phyloP scores from a whole-genome alignment of 2,113 vertebrate species.

The Suncus etruscus region DNA sequence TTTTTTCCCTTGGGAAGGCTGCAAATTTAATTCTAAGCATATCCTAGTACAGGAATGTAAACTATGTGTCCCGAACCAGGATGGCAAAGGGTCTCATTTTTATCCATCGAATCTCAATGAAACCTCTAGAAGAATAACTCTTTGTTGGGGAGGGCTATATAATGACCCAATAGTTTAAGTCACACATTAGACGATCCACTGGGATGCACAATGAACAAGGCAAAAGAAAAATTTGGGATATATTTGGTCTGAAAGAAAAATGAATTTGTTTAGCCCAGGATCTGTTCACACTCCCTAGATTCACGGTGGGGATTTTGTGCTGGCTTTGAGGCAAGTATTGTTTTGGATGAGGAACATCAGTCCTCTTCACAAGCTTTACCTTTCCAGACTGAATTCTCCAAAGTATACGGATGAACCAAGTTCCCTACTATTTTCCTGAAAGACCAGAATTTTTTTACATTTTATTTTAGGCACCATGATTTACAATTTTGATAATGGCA shows the following conservation, averaged over 20 bases:
- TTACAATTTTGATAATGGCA: no score
- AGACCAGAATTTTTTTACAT: background rate
- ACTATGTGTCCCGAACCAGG: conserved; percentile 33
- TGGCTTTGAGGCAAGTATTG: background rate
- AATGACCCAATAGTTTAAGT: background rate
- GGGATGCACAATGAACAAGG: background rate
- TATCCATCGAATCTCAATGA: background rate
- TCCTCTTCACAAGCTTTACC: background rate
- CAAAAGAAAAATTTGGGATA: conserved; percentile 21
- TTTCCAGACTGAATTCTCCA: background rate
- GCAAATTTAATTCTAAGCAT: conserved; percentile 53
- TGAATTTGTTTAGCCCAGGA: background rate
- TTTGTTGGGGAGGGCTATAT: background rate
- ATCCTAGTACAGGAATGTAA: conserved; percentile 28
- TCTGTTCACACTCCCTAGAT: conserved; percentile 6
- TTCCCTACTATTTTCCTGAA: background rate
- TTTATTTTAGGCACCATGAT: no score
- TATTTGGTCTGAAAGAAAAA: background rate
- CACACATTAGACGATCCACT: background rate
- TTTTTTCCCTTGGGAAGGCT: conserved; percentile 8
- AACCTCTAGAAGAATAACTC: conserved; percentile 21
- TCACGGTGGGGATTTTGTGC: background rate
- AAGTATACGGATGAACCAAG: background rate
- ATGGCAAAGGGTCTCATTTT: conserved; percentile 13
- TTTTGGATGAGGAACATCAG: background rate